Base-by-base conservation (phyloP, 2,797 vertebrate genomes). In the Carcharodon carcharias region DNA sequence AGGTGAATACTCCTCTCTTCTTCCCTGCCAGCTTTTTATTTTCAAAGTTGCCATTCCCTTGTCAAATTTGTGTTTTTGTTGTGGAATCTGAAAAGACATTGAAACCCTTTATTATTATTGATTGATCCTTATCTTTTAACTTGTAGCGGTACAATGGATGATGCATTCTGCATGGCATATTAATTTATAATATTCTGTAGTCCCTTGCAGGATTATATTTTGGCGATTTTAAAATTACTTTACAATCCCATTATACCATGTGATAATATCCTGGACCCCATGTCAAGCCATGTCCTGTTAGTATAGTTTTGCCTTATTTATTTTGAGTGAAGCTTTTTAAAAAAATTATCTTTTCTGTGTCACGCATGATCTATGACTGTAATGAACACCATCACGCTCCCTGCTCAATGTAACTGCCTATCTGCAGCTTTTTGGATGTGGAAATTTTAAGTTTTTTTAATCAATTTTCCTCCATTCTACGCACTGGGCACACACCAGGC, bases 161-260 rank as follows among this genome's bases (percentile, higher is more conserved):
- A 18, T 82, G 35, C 18, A 82, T 82, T 56, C 87, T 89, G 23
- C n/a, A 54, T 54, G 87, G 23, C 50, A 54, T 89, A 89, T 56
- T 40, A 31, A 35, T 82, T 82, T 89, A 89, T 89, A 21, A 87
- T 87, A 87, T 23, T 50, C 82, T 40, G n/a, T 16, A 50, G 14
- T 87, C 5, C 71, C 11, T 73, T 73, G 71, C 16, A 50, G 16
- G 40, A 87, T 21, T 87, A 87, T 50, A 31, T 87, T 50, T 87
- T 87, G 82, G n/a, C 85, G 80, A 4, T 87, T 87, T 82, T 21
- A 50, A 87, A 87, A 87, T 87, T 87, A n/a, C 82, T 45, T 87
- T 87, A n/a, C 40, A 87, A 87, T 87, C 82, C n/a, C 40, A 87
- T 87, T 40, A 45, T 87, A 50, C 71, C 31, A 73, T 26, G 21